Conservation (phyloP, 2,113 vertebrate genomes). For the Sebastes schlegelii region DNA sequence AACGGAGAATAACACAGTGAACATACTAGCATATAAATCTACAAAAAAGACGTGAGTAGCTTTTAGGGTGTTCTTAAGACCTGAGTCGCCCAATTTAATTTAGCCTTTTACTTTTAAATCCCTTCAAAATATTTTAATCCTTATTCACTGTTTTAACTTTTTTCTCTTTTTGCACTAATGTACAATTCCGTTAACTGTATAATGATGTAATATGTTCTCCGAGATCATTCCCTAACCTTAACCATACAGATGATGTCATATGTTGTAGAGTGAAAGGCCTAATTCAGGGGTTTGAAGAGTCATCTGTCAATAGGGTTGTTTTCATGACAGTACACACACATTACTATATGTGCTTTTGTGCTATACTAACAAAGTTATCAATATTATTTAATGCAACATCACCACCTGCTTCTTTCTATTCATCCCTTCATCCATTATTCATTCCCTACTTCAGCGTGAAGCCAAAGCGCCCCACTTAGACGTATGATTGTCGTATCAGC, state of each 20-base stretch:
- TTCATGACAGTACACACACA: background rate
- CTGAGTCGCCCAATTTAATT: too few species aligned
- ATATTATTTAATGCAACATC: background rate
- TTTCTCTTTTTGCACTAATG: background rate
- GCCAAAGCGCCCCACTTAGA: background rate
- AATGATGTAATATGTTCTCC: too few species aligned
- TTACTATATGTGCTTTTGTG: background rate
- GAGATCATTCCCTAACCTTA: too few species aligned
- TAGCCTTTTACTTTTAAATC: too few species aligned
- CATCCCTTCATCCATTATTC: slow-evolving; percentile 25
- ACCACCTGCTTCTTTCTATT: background rate
- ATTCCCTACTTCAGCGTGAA: background rate
- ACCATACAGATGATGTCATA: too few species aligned
- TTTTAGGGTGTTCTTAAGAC: too few species aligned
- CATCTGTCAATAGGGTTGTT: background rate
- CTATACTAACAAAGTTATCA: background rate
- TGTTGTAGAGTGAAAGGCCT: too few species aligned
- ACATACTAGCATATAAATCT: too few species aligned
- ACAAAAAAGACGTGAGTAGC: too few species aligned
- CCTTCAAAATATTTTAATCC: too few species aligned
- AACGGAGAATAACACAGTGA: too few species aligned
- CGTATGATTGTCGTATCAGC: slow-evolving; percentile 30
- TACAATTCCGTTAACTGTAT: background rate
- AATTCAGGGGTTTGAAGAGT: too few species aligned
- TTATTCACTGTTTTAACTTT: background rate